A percentile compares a stretch with the other conserved stretches of the same genome.
phyloP scores from a whole-genome alignment of 2,113 vertebrate genomes.

The Dasyprocta punctata region DNA sequence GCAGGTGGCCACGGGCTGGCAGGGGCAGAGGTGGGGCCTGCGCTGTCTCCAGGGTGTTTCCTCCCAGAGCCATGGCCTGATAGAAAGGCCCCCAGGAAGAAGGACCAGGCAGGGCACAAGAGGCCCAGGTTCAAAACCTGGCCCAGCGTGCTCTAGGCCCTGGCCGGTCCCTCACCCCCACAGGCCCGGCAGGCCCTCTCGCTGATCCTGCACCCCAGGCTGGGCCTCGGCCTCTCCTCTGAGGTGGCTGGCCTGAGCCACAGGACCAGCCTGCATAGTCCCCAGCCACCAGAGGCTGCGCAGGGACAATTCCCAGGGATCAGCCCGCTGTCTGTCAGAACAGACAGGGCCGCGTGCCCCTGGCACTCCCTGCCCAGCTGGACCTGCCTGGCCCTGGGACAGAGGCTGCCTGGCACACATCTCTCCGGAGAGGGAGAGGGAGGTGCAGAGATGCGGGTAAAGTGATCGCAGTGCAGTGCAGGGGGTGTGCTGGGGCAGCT shows the following conservation, averaged over 20 bases:
- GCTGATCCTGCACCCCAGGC: not conserved
- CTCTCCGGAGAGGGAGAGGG: not conserved
- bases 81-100: not conserved
- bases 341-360: not conserved
- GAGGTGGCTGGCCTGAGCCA: not conserved
- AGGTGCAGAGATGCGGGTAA: not conserved
- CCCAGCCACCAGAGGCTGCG: not conserved
- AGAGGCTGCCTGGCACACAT: not conserved
- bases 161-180: not conserved
- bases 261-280: not conserved
- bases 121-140: not conserved
- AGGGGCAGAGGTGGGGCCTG: not conserved
- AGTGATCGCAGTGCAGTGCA: constrained; percentile 61
- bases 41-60: not conserved
- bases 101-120: not conserved
- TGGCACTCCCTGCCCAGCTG: not conserved
- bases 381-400: not conserved
- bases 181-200: not conserved
- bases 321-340: not conserved
- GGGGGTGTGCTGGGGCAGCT: not conserved
- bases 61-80: not conserved
- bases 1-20: not conserved
- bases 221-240: not conserved
- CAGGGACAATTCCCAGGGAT: not conserved
- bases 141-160: not conserved